These are phyloP conservation scores for Parasteatoda lunata DNA, from an alignment of 2,888 invertebrate species.

Conservation along the genomic window DNA sequence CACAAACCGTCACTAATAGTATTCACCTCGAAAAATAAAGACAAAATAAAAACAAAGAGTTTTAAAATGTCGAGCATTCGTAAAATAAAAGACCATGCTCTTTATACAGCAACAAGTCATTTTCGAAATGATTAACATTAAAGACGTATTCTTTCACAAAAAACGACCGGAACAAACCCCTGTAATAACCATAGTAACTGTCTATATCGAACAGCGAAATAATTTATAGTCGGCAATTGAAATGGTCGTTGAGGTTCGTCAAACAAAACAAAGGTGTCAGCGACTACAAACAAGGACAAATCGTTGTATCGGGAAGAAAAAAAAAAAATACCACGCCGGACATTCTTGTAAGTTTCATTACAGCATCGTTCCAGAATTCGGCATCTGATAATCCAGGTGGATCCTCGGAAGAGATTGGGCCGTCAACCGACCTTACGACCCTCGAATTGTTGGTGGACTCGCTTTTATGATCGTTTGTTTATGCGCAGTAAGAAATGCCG, in stretches of 20 bases:
- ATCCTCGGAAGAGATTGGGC: constrained; percentile 32
- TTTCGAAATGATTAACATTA: too few relatives aligned
- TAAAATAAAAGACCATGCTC: too few relatives aligned
- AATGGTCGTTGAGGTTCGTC: constrained; percentile 36
- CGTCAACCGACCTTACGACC: constrained; percentile 62
- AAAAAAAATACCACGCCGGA: constrained; percentile 13
- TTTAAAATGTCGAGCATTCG: too few relatives aligned
- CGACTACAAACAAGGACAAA: constrained; percentile 64
- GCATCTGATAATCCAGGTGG: constrained; percentile 56
- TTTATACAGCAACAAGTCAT: too few relatives aligned
- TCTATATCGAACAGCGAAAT: constrained; percentile 17
- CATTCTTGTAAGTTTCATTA: constrained; percentile 38
- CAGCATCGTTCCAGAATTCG: constrained; percentile 36
- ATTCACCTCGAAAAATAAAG: too few relatives aligned
- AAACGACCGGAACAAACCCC: constrained; percentile 17
- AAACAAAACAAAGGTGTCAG: constrained; percentile 57
- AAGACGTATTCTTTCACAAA: too few relatives aligned
- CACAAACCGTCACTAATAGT: too few relatives aligned
- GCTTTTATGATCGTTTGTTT: constrained; percentile 67
- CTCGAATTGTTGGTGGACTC: constrained; percentile 50
- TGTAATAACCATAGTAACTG: constrained; percentile 31
- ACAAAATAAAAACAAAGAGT: too few relatives aligned
- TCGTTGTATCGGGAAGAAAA: constrained; percentile 36
- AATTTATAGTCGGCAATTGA: constrained; percentile 44
- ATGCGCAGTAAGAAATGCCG: constrained; percentile 48